Conservation (phyloP, 2,797 vertebrate species). For the Enoplosus armatus region DNA sequence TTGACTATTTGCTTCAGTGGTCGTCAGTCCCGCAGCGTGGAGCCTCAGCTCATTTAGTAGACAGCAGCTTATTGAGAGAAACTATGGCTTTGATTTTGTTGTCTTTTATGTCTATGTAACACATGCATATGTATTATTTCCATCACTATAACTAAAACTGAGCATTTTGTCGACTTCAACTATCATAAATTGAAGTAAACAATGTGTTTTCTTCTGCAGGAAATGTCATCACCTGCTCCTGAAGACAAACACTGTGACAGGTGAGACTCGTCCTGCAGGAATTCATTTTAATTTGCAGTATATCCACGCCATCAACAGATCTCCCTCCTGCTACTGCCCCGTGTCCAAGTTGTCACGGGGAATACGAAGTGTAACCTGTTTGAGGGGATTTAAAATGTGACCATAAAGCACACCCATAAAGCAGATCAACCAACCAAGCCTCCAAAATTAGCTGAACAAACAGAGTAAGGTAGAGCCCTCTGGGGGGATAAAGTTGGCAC, state of each 20-base stretch:
- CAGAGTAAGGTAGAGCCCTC: constrained; percentile 76
- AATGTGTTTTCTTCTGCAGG: constrained; percentile 63
- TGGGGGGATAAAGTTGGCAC: constrained; percentile 72
- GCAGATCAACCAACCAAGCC: constrained; percentile 69
- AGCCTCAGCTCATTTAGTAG: constrained; percentile 47
- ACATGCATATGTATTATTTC: constrained; percentile 2
- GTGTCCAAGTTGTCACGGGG: constrained; percentile 21
- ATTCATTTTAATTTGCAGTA: constrained; percentile 15
- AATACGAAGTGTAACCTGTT: constrained; percentile 57
- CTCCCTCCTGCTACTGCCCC: not conserved
- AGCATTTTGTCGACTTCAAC: not conserved
- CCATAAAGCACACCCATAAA: constrained; percentile 69
- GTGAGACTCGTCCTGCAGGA: constrained; percentile 67
- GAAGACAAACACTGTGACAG: constrained; percentile 61
- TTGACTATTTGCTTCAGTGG: constrained; percentile 85
- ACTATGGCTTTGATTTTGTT: constrained; percentile 46
- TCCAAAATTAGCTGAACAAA: constrained; percentile 82
- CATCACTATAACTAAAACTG: not conserved
- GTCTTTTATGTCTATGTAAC: constrained; percentile 9
- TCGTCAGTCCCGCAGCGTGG: constrained; percentile 59
- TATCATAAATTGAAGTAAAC: constrained; percentile 32
- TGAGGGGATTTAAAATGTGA: constrained; percentile 64
- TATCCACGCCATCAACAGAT: constrained; percentile 5
- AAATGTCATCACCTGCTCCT: constrained; percentile 67
- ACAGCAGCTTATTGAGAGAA: constrained; percentile 44